These are phyloP conservation scores for Ophthalmolycus amberensis DNA, from an alignment of 2,113 vertebrate genomes.

Conservation along the genomic window DNA sequence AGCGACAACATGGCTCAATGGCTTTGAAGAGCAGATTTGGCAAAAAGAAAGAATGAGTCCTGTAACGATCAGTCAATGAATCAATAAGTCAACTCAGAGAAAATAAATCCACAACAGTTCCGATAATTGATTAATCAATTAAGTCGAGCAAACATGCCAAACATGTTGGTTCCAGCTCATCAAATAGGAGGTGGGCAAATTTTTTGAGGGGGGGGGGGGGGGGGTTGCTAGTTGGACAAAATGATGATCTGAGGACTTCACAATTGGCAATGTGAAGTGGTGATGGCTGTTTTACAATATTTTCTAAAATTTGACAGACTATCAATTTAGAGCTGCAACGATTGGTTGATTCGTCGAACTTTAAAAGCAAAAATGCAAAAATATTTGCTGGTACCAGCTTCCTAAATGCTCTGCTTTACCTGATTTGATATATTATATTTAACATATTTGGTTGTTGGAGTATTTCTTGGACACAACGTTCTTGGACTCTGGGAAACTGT, in stretches of 20 bases:
- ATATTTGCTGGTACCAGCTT: not conserved
- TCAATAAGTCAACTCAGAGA: not conserved
- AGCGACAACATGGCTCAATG: conserved; percentile 1
- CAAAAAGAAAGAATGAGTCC: not conserved
- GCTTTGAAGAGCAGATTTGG: not conserved
- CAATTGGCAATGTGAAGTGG: not conserved
- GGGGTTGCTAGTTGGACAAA: not conserved
- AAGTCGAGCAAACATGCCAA: not conserved
- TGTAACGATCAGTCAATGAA: not conserved
- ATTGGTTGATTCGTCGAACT: not conserved
- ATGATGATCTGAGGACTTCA: not conserved
- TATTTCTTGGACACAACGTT: not conserved
- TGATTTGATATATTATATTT: not conserved
- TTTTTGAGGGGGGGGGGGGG: no score
- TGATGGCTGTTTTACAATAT: not conserved
- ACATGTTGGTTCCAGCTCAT: not conserved
- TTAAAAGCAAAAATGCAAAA: not conserved
- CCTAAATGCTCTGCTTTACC: conserved; percentile 1
- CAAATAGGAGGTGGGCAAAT: not conserved
- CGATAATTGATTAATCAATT: not conserved
- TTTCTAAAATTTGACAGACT: not conserved
- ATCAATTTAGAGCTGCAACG: not conserved
- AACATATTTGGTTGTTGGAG: not conserved
- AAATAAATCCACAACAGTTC: not conserved
- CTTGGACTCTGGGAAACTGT: not conserved